These are phyloP conservation scores for Rutpela maculata DNA, from an alignment of 2,888 invertebrate species.

Conservation along the genomic window DNA sequence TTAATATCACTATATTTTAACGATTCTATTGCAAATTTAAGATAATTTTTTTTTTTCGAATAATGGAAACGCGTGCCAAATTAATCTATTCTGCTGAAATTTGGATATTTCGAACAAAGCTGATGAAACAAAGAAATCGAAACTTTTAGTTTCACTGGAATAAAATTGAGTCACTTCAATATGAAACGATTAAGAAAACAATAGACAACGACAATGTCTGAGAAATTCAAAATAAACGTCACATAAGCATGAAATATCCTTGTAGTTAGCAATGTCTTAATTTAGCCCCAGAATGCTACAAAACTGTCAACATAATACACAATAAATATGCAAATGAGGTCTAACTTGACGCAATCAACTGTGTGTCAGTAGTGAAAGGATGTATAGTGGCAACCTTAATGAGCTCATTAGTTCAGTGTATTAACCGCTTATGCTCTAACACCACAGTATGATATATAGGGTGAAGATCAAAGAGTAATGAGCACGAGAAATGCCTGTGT, in stretches of 20 bases:
- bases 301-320: slow-evolving; percentile 9
- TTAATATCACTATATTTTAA: no score
- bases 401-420: slow-evolving; percentile 31
- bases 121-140: no score
- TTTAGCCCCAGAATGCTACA: neutral
- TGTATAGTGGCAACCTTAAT: slow-evolving; percentile 27
- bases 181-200: neutral
- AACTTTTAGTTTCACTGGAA: no score
- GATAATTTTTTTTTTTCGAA: no score
- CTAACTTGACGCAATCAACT: slow-evolving; percentile 31
- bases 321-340: slow-evolving; percentile 28
- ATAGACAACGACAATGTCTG: neutral
- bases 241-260: neutral
- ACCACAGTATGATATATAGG: slow-evolving; percentile 25
- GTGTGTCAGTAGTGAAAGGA: slow-evolving; percentile 7
- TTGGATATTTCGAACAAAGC: no score
- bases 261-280: slow-evolving; percentile 5
- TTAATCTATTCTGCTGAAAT: no score
- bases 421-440: slow-evolving; percentile 23
- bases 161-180: no score
- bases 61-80: no score
- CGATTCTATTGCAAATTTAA: no score
- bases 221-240: neutral
- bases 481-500: neutral
- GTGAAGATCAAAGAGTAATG: slow-evolving; percentile 28